These are phyloP conservation scores for Bos indicus DNA, from an alignment of 2,113 vertebrate genomes.

Conservation along the genomic window DNA sequence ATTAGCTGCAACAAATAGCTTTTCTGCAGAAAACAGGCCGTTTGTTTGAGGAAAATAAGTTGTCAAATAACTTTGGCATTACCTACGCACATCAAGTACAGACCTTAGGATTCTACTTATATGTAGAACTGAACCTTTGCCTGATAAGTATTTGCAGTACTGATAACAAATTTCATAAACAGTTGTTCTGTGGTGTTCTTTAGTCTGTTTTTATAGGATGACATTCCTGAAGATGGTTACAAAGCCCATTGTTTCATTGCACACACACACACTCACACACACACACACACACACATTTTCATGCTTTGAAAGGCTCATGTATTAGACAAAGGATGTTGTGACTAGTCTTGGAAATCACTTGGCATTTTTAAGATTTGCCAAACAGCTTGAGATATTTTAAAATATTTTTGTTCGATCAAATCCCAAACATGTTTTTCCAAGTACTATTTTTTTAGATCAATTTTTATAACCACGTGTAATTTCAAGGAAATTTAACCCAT, in stretches of 20 bases:
- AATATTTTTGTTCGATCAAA: conserved; percentile 53
- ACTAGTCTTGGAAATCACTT: conserved; percentile 21
- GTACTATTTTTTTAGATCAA: conserved; percentile 54
- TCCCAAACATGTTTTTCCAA: conserved; percentile 60
- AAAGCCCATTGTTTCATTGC: not conserved
- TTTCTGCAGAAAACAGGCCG: not conserved
- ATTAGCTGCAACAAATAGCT: not conserved
- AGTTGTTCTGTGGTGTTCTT: not conserved
- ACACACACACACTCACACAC: not conserved
- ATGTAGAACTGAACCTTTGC: not conserved
- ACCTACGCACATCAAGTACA: not conserved
- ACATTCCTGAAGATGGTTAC: not conserved
- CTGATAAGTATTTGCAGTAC: not conserved
- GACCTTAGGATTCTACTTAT: not conserved
- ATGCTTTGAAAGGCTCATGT: not conserved
- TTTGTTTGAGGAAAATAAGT: not conserved
- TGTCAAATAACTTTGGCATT: not conserved
- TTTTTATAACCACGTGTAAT: conserved; percentile 67
- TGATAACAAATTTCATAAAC: not conserved
- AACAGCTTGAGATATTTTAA: conserved; percentile 63
- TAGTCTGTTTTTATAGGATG: not conserved
- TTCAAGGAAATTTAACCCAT: conserved; percentile 70
- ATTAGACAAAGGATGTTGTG: not conserved
- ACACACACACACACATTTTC: not conserved
- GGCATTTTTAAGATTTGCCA: conserved; percentile 52